Base-by-base conservation (phyloP, 1,140 invertebrate species). In the Drosophila murphyi region DNA sequence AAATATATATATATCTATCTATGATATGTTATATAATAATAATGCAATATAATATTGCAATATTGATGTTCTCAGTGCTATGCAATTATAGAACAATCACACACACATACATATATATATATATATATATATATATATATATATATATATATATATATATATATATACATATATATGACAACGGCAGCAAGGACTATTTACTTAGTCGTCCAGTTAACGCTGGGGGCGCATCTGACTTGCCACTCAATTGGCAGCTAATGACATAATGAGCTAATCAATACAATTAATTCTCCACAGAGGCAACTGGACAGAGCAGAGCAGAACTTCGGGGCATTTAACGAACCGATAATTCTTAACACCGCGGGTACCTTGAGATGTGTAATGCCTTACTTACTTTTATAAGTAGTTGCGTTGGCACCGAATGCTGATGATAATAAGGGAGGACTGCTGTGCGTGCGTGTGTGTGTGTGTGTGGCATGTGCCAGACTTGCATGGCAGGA, bases 221-320 rank as follows among this genome's bases (percentile, higher is more conserved):
- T 67, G 61, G 52, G 45, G 77, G 72, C 73, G 72, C 73, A 72
- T 56, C 62, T 77, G 28, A 10, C 62, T 68, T 55, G 57, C 60
- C 59, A 51, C 54, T 48, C 47, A 69, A 61, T 77, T 77, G 69
- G 43, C 68, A 63, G 70, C 72, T 88, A 88, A 88, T 89, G 77
- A 88, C 73, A 74, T 88, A 88, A 88, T 83, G 80, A 74, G 83
- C 73, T 88, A 88, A 88, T 88, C 83, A 88, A 88, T 88, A 65
- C 76, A 88, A 88, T 88, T 88, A 83, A 89, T 88, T 20, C 20
- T 20, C 20, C 20, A 20, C 20, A 20, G 20, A 20, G 1, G 20
- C 20, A 41, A 41, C 39, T 3, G 10, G n/a, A 43, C 10, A 3
- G 10, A 41, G 39, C 5, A 39, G 20, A 20, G 20, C 37, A 39